phyloP scores from a whole-genome alignment of 2,797 vertebrate species.

The Rallus crepitans region DNA sequence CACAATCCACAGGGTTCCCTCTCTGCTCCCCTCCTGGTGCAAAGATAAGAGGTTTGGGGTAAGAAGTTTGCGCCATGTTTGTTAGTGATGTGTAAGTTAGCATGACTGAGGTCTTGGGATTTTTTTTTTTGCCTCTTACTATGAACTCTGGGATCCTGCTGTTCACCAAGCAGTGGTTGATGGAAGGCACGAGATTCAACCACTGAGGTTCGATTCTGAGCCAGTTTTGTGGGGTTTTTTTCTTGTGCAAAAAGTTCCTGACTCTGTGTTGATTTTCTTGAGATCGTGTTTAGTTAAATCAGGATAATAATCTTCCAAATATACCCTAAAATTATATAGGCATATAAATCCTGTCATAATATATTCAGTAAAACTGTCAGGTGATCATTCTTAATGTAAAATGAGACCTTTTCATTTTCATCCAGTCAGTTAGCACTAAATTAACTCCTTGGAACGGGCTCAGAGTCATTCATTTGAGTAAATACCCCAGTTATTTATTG shows the following conservation, averaged over 20 bases:
- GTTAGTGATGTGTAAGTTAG: background rate
- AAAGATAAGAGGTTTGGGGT: background rate
- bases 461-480: constrained; percentile 57
- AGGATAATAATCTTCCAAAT: constrained; percentile 70
- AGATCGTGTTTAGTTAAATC: constrained; percentile 68
- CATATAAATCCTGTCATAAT: constrained; percentile 69
- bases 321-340: constrained; percentile 69
- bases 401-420: constrained; percentile 72
- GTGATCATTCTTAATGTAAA: constrained; percentile 72
- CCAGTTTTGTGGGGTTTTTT: background rate
- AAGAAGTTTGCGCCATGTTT: background rate
- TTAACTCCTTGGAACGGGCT: constrained; percentile 64
- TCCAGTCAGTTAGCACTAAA: constrained; percentile 69
- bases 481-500: constrained; percentile 57
- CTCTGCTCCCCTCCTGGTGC: background rate
- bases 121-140: background rate
- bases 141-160: background rate
- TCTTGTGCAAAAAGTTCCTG: constrained; percentile 19
- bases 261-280: constrained; percentile 48
- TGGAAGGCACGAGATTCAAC: background rate
- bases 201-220: background rate
- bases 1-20: background rate
- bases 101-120: background rate
- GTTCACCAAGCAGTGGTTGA: background rate
- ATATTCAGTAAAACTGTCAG: constrained; percentile 71